These are phyloP conservation scores for Esox masquinongy DNA, from an alignment of 2,797 vertebrate species.

Conservation along the genomic window DNA sequence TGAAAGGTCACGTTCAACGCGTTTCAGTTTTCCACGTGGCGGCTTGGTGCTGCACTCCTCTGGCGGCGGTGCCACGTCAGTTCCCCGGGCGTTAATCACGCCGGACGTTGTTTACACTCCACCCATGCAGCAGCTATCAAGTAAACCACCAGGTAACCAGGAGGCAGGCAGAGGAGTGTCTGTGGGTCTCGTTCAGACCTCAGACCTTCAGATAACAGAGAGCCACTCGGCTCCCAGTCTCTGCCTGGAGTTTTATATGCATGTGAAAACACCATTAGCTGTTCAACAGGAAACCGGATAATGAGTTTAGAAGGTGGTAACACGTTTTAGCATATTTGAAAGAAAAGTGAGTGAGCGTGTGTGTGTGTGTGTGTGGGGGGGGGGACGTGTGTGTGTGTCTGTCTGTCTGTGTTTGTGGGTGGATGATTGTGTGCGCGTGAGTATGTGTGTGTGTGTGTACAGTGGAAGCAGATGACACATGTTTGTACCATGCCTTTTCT, in stretches of 20 bases:
- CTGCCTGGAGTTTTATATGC: not conserved
- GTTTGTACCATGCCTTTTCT: conserved; percentile 57
- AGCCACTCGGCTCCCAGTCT: not conserved
- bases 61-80: not conserved
- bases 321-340: not conserved
- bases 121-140: not conserved
- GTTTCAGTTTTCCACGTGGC: not conserved
- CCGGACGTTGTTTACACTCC: not conserved
- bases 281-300: not conserved
- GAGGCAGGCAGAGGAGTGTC: not conserved
- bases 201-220: not conserved
- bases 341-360: conserved; percentile 8
- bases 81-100: not conserved
- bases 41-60: not conserved
- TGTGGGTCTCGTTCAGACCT: not conserved
- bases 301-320: conserved; percentile 4
- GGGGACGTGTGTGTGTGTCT: conserved; percentile 8
- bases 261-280: conserved; percentile 3
- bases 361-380: conserved; percentile 12
- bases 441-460: conserved; percentile 51
- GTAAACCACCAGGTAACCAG: not conserved
- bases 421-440: conserved; percentile 16
- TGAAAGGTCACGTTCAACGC: not conserved
- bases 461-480: conserved; percentile 63
- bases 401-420: conserved; percentile 1